Conservation (phyloP, 2,113 vertebrate species). For the Sinocyclocheilus anshuiensis region DNA sequence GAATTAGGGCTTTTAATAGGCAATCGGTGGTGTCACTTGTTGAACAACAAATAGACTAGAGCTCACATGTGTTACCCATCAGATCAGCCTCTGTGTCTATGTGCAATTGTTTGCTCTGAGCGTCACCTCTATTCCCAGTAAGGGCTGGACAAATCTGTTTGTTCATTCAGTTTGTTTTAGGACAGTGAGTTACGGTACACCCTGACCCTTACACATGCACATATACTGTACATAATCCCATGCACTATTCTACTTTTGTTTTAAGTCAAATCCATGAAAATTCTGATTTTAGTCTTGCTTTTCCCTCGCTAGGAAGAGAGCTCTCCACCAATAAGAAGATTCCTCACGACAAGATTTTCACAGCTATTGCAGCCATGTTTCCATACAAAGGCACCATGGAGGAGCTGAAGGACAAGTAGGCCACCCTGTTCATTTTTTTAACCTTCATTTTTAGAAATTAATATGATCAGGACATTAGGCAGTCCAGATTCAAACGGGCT, state of each 20-base stretch:
- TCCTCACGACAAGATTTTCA: slow-evolving; percentile 96
- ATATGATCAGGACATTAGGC: neutral
- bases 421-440: neutral
- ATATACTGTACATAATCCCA: slow-evolving; percentile 5
- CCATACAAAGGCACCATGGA: slow-evolving; percentile 94
- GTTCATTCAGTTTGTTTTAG: slow-evolving; percentile 43
- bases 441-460: neutral
- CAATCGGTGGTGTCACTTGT: neutral
- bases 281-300: slow-evolving; percentile 27
- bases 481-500: neutral
- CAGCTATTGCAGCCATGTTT: slow-evolving; percentile 96
- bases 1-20: neutral
- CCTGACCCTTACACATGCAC: slow-evolving; percentile 20
- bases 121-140: slow-evolving; percentile 38
- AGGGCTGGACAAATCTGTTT: slow-evolving; percentile 61
- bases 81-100: slow-evolving; percentile 5
- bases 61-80: neutral
- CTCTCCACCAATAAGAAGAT: slow-evolving; percentile 82
- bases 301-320: slow-evolving; percentile 79
- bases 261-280: neutral
- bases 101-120: slow-evolving; percentile 36
- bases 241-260: neutral
- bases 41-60: neutral
- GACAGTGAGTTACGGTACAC: slow-evolving; percentile 54
- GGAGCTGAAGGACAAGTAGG: slow-evolving; percentile 96